Base-by-base conservation (phyloP, 2,888 invertebrate genomes). In the Malthinus flaveolus region DNA sequence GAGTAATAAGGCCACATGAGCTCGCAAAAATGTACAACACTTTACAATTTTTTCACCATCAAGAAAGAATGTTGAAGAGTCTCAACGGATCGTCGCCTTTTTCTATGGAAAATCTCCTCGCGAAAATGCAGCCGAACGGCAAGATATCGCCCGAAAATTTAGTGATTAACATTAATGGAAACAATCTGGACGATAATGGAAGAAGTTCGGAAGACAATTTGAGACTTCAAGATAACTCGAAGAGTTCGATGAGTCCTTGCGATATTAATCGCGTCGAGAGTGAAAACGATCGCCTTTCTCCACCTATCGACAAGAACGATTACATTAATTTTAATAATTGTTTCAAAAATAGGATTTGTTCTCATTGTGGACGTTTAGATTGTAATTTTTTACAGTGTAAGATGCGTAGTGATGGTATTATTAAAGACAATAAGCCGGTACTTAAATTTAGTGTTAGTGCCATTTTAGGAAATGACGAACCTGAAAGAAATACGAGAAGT, bases 401-500 rank as follows among this genome's bases (percentile, higher is more conserved):
- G 60, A 67, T 78, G 56, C 69, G 65, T 60, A 68, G 72, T 67
- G 72, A 71, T 46, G 60, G 64, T 39, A 61, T 67, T 61, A 71
- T 75, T 53, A 78, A 78, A 54, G 78, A 78, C 67, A 73, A 66
- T 51, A 92, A 92, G 72, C 93, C 93, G 12, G 85, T 91, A 73
- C 83, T 94, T 70, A 94, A 94, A 79, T 95, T 95, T 80, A 94
- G 94, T 85, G 94, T 95, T 64, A 93, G 90, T 82, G 94, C 94
- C 44, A 95, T 95, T 69, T 82, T 95, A 70, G 93, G 93, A 1
- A 82, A 82, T 63, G 86, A 87, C 67, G 61, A 61, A 45, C 49
- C 61, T 3, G 55, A 51, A 34, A 68, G 71, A 56, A 71, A 62
- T 63, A 58, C 62, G 11, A 65, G 62, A 33, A 71, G 66, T 59